Conservation (phyloP, 2,113 vertebrate genomes). For the Myotis lucifugus region DNA sequence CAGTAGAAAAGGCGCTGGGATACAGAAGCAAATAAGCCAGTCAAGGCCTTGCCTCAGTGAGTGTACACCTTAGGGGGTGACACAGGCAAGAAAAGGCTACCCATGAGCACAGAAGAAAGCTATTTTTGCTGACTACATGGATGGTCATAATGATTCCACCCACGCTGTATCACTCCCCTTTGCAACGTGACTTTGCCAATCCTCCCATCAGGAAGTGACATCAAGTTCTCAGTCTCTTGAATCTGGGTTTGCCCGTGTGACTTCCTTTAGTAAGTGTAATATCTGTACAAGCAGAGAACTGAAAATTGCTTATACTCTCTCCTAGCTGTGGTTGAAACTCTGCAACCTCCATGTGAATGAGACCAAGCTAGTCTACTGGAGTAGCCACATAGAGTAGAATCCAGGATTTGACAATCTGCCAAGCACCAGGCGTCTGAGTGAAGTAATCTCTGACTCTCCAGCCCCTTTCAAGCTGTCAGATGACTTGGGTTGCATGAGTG, state of each 20-base stretch:
- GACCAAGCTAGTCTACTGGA: not conserved
- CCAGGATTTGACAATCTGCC: not conserved
- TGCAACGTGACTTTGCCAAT: not conserved
- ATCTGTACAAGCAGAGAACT: not conserved
- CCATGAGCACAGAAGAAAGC: not conserved
- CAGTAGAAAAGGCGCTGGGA: not conserved
- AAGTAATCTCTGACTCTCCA: not conserved
- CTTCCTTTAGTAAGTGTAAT: not conserved
- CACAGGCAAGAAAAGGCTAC: not conserved
- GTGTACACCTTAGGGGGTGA: not conserved
- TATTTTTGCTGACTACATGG: not conserved
- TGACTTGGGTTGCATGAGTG: not conserved
- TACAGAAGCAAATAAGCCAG: constrained; percentile 18
- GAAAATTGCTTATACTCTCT: not conserved
- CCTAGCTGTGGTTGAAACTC: not conserved
- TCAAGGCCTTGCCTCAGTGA: not conserved
- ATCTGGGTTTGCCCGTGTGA: not conserved
- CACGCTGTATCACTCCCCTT: not conserved
- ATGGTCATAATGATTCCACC: not conserved
- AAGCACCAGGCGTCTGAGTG: not conserved
- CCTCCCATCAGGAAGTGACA: not conserved
- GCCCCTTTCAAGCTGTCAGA: not conserved
- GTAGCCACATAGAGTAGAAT: not conserved
- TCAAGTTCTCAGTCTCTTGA: not conserved
- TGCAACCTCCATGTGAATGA: not conserved